Evolutionary conservation across 2,113 vertebrate genomes (phyloP), one percentile per base, ranked within the genome.

Genomic region (Pelecanus crispus): DNA sequence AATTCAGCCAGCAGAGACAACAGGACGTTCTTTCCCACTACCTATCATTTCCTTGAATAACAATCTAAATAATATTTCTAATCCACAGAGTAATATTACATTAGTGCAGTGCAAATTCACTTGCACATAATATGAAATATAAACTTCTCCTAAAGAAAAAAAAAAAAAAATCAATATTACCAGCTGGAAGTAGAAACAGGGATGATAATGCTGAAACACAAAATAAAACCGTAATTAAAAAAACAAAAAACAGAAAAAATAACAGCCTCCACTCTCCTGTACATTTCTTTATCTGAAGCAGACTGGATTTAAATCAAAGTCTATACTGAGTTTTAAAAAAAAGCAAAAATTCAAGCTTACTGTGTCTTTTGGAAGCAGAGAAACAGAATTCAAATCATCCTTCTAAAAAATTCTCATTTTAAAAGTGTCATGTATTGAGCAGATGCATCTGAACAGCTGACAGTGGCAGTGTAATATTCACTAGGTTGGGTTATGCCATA

Each of bases 101-200:
- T 74, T 58, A 89, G 90, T 0, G 3, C 42, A 74, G 71, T 34
- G 71, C 91, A 97, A 96, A 94, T 56, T 94, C 83, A 88, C 70
- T 86, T 95, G 75, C 67, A 86, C 62, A 29, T 62, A 96, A 96
- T 44, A 87, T 47, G 86, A 94, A 92, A 97, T 83, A 88, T 7
- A 88, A 95, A 94, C 32, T 66, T 82, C 50, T 78, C 65, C 10
- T 65, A 22, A 59, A 86, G 72, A 79, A 81, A 90, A 61, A 28
- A 44, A 42, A 10, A 10, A 28, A 9, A 61, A 92, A 85, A 95
- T 45, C 89, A 96, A 5, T 90, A 96, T 91, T 96, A 95, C 74
- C 95, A 97, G 79, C 61, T 97, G 77, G 88, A 97, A 95, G 82
- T 94, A 85, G 68, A 96, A 97, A 95, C 77, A 96, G 82, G 82